These are phyloP conservation scores for Digitonthophagus gazella DNA, from an alignment of 2,888 invertebrate genomes.

Conservation along the genomic window DNA sequence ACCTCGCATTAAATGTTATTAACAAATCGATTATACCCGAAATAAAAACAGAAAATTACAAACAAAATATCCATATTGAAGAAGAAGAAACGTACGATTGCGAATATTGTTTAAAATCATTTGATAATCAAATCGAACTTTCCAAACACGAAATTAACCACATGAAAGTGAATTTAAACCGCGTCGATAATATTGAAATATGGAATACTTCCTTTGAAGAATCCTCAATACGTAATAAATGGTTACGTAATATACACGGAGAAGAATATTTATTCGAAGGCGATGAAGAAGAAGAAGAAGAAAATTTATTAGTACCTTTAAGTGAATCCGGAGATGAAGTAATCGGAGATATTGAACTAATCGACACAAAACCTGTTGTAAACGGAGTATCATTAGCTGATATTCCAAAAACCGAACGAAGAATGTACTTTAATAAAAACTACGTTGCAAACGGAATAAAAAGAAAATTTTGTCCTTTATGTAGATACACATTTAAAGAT, in stretches of 20 bases:
- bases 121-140: slow-evolving; percentile 42
- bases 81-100: slow-evolving; percentile 38
- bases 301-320: slow-evolving; percentile 32
- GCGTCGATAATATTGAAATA: slow-evolving; percentile 42
- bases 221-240: slow-evolving; percentile 45
- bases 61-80: slow-evolving; percentile 7
- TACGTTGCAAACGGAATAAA: slow-evolving; percentile 45
- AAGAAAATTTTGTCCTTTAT: slow-evolving; percentile 47
- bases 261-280: slow-evolving; percentile 29
- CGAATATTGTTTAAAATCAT: slow-evolving; percentile 43
- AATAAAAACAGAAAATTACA: neutral
- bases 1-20: slow-evolving; percentile 42
- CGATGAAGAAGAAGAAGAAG: slow-evolving; percentile 34
- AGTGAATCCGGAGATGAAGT: slow-evolving; percentile 28
- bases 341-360: slow-evolving; percentile 34
- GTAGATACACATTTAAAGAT: slow-evolving; percentile 50
- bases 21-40: slow-evolving; percentile 44
- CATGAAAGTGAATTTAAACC: slow-evolving; percentile 43
- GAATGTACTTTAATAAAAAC: slow-evolving; percentile 43
- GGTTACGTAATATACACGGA: slow-evolving; percentile 37
- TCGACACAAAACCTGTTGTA: slow-evolving; percentile 39
- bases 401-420: slow-evolving; percentile 47
- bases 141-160: slow-evolving; percentile 46
- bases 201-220: slow-evolving; percentile 42
- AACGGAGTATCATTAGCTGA: slow-evolving; percentile 45